These are phyloP conservation scores for Netelia virgata DNA, from an alignment of 2,888 invertebrate species.

Conservation along the genomic window DNA sequence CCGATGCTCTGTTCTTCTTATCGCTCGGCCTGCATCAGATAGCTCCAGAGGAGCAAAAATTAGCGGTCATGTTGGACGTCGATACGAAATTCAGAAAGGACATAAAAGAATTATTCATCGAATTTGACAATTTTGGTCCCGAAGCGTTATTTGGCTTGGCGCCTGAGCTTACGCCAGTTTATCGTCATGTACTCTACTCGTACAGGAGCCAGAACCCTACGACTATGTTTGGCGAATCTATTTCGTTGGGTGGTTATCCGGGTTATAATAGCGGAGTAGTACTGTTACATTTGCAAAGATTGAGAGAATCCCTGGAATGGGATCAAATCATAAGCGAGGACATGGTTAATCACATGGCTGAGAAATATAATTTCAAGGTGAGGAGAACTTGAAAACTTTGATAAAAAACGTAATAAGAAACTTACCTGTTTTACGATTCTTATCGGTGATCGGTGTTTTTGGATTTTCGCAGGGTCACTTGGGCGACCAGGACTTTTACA, in stretches of 20 bases:
- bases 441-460: conserved; percentile 6
- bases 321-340: conserved; percentile 86
- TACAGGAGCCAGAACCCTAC: conserved; percentile 89
- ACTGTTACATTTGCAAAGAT: conserved; percentile 89
- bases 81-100: conserved; percentile 91
- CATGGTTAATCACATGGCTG: conserved; percentile 86
- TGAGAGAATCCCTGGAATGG: conserved; percentile 88
- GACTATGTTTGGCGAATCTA: conserved; percentile 87
- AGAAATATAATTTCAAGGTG: conserved; percentile 88
- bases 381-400: not conserved
- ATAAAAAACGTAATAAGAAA: too few species aligned
- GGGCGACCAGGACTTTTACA: conserved; percentile 94
- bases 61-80: conserved; percentile 91
- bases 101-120: conserved; percentile 88
- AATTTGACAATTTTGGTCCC: conserved; percentile 89
- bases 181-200: conserved; percentile 90
- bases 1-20: conserved; percentile 92
- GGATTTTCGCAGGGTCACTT: conserved; percentile 87
- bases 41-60: conserved; percentile 87
- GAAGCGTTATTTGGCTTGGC: conserved; percentile 90
- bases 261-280: conserved; percentile 94
- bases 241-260: conserved; percentile 87
- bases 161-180: conserved; percentile 92
- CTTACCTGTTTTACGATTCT: too few species aligned
- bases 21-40: conserved; percentile 91